Base-by-base conservation (phyloP, 1,140 invertebrate species). In the Pseudomyrmex cubaensis region DNA sequence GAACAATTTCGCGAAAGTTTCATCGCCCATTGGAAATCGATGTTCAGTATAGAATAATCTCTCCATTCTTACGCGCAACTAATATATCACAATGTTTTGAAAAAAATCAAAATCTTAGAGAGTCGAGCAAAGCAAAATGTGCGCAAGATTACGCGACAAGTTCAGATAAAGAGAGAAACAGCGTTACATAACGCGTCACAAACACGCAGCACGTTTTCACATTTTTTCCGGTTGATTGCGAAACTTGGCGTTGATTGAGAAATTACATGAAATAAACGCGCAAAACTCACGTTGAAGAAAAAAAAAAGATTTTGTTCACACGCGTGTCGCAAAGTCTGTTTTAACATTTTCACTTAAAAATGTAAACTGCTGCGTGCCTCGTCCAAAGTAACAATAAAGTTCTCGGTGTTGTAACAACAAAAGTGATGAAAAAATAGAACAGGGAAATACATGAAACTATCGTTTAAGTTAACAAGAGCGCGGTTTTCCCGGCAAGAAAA, bases 1-100 rank as follows among this genome's bases (percentile, higher is more conserved):
- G 50, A 56, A 59, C 76, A 66, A 72, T 52, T 78, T 78, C 64
- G 52, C 76, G 44, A n/a, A 70, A 80, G 44, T 80, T 80, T 80
- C 76, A 72, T 72, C 66, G 76, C 15, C 54, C 20, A 78, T 78
- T 64, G 52, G 44, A 44, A 69, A 78, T 78, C 54, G 64, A 54
- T 54, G 35, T 35, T 57, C 15, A 64, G 64, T 35, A 35, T 15
- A 8, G 35, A 78, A 70, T 78, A 64, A 59, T 64, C 76, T 48
- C 48, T 2, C 22, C n/a, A 63, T 76, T 76, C 59, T 63, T 44
- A 44, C 61, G 50, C 75, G 63, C 76, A 78, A 57, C 64, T 78
- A 59, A 66, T 78, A 78, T 78, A 35, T 35, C 35, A 35, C 76
- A 25, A 20, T 78, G 54, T 70, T 44, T 57, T 25, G 17, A 69